These are phyloP conservation scores for Sesia apiformis DNA, from an alignment of 2,888 invertebrate genomes.

Conservation along the genomic window DNA sequence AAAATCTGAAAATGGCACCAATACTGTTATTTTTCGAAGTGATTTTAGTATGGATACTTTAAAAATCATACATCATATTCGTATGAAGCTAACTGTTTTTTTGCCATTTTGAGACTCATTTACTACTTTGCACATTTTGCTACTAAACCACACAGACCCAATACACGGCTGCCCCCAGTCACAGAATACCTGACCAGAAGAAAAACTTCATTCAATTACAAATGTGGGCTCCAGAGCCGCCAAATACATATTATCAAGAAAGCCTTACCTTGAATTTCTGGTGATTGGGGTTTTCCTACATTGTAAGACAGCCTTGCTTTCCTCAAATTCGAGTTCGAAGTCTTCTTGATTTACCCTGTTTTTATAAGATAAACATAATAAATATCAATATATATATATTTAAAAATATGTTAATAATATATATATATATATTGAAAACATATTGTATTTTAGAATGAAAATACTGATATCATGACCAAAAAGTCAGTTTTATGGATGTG, in stretches of 20 bases:
- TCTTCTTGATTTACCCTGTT: conserved; percentile 85
- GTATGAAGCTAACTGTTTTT: too few species aligned
- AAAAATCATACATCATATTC: too few species aligned
- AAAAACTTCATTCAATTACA: not conserved
- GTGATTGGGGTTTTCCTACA: conserved; percentile 78
- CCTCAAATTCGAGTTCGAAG: conserved; percentile 95
- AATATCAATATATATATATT: not conserved
- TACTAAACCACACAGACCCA: not conserved
- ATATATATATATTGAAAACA: not conserved
- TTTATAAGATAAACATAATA: not conserved
- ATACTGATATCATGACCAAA: not conserved
- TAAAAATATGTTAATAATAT: too few species aligned
- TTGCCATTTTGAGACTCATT: too few species aligned
- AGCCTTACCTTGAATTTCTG: conserved; percentile 53
- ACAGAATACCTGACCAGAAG: not conserved
- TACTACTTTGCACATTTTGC: too few species aligned
- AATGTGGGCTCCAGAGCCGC: too few species aligned
- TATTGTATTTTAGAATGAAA: not conserved
- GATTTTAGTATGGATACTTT: too few species aligned
- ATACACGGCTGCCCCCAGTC: not conserved
- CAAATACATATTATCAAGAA: not conserved
- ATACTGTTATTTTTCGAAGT: too few species aligned
- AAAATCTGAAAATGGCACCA: too few species aligned
- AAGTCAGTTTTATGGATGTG: not conserved
- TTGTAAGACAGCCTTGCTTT: conserved; percentile 85